Evolutionary conservation across 2,113 vertebrate genomes (phyloP), one percentile per base, ranked within the genome.

Genomic region (Heterocephalus glaber): DNA sequence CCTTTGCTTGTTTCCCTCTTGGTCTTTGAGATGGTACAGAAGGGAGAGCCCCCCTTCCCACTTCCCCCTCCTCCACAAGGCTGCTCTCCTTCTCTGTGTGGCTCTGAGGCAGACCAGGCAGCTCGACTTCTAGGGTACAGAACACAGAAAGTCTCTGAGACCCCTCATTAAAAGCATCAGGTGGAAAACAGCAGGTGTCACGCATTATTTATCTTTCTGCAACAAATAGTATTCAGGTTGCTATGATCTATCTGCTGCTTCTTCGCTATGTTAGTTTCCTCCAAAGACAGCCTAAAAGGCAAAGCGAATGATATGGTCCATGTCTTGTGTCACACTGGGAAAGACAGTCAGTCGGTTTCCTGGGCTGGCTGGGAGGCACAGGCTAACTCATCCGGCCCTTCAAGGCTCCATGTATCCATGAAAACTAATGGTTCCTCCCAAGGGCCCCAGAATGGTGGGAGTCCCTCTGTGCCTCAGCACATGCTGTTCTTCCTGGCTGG

Each of bases 131-230:
- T 33, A 82, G 95, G 94, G 80, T 92, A 35, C 89, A 81, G 76
- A 96, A 94, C 30, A 89, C 86, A 52, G 65, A 61, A 65, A 92
- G 86, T 47, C n/a, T 87, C 91, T 97, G 89, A 92, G 93, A 74
- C 63, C 92, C 87, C 86, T 96, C 89, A 94, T 79, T 63, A 95
- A 97, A 96, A 97, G 86, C 85, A 96, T 84, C 85, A 86, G 85
- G 82, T 96, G 89, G 95, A 60, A 98, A 98, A 96, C 94, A 95
- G 81, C 61, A 95, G 95, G 95, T 95, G 22, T 22, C 56, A 84
- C 82, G 77, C 1, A 1, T 80, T 98, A 87, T 94, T 98, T 97
- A 93, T 92, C 86, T 96, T 89, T 96, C 81, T 76, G 90, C 83
- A 82, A 94, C 89, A 89, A 95, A 89, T 47, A 52, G 60, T 52